Evolutionary conservation across 2,888 invertebrate species (phyloP).

Genomic region (Rhagonycha fulva): DNA sequence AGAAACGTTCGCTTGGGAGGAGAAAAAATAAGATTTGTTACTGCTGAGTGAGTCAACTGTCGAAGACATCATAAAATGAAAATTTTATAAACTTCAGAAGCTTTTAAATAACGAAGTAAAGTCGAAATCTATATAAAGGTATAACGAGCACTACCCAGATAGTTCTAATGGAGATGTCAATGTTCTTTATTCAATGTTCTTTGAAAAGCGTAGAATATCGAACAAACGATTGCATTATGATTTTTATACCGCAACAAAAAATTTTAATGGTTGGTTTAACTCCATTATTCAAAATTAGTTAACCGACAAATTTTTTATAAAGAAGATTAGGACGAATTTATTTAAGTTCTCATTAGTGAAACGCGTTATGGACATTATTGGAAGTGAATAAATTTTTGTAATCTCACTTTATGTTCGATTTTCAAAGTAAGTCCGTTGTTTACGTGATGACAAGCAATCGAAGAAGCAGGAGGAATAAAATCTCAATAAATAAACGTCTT

Average conservation of each 20-base stretch:
- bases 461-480: conserved; percentile 3
- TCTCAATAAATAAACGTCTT: conserved; percentile 17
- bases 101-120: conserved; percentile 32
- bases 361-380: conserved; percentile 7
- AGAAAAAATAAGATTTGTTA: background rate
- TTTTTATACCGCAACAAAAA: conserved; percentile 37
- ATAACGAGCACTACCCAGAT: conserved; percentile 39
- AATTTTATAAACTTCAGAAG: conserved; percentile 36
- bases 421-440: background rate
- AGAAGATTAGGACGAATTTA: conserved; percentile 11
- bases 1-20: background rate
- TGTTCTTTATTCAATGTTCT: conserved; percentile 40
- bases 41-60: conserved; percentile 11
- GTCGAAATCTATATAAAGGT: conserved; percentile 40
- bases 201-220: conserved; percentile 49
- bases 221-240: conserved; percentile 42
- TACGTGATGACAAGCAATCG: background rate
- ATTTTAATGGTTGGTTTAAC: background rate
- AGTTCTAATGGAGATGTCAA: conserved; percentile 44
- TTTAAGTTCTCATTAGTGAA: conserved; percentile 10
- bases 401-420: background rate
- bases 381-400: conserved; percentile 4
- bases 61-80: conserved; percentile 34
- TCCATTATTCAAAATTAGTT: background rate
- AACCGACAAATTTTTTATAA: background rate